phyloP scores from a whole-genome alignment of 2,113 vertebrate species.

The Falco punctatus region DNA sequence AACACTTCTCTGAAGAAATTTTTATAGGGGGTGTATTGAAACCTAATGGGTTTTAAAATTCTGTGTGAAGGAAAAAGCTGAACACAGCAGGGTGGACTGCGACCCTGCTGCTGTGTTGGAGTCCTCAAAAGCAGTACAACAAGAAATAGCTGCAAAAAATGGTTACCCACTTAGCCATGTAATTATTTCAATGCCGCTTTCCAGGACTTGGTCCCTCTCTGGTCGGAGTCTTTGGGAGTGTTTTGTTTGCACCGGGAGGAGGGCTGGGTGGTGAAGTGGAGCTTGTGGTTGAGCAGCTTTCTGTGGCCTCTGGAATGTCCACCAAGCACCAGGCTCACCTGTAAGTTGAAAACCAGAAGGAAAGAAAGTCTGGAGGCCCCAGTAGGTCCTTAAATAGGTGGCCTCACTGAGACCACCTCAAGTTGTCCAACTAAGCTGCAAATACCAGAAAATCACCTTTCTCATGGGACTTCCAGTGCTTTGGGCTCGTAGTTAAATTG shows the following conservation, averaged over 20 bases:
- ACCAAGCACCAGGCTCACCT: background rate
- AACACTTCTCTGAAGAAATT: background rate
- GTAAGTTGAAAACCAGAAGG: background rate
- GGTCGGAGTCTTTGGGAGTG: background rate
- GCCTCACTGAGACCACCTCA: background rate
- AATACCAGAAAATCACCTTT: background rate
- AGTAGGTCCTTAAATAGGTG: background rate
- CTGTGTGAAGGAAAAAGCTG: background rate
- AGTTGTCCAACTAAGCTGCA: background rate
- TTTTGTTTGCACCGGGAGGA: background rate
- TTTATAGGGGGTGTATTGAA: background rate
- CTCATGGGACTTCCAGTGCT: background rate
- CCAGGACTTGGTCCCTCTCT: background rate
- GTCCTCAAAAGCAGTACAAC: background rate
- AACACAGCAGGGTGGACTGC: background rate
- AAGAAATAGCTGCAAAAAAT: background rate
- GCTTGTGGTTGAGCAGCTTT: background rate
- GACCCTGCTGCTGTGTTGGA: background rate
- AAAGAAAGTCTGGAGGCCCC: background rate
- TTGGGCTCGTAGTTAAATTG: background rate
- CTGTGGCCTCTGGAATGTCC: background rate
- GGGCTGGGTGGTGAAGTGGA: background rate
- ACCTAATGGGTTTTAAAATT: background rate
- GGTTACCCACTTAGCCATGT: background rate
- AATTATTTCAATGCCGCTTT: background rate